Evolutionary conservation across 1,140 invertebrate species (phyloP), one percentile per base, ranked within the genome.

Genomic region (Aricia agestis): DNA sequence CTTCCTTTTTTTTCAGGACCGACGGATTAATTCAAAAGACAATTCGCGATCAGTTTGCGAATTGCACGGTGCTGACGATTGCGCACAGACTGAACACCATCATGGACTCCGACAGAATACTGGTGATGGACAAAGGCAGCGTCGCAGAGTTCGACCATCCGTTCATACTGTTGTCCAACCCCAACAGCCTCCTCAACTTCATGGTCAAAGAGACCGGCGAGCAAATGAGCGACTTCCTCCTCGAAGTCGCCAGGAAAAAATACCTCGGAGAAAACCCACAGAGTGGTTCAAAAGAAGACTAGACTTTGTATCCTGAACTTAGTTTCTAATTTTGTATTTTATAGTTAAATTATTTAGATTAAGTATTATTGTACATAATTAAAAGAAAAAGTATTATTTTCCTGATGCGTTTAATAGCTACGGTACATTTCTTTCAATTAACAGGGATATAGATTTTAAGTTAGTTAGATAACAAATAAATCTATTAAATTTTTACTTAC

Each of bases 51-150:
- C 93, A 94, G 76, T 95, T 95, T 73, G 82, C 82, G 3, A 80
- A 92, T 3, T 95, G 94, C 75, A 97, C 96, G 0, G 95, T 97
- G n/a, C 85, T 97, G 9, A 96, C 96, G 0, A 96, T 97, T 70
- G 96, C 96, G 25, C 96, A 97, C 89, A 92, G 96, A 36, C 86
- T 97, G 6, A 93, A 97, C 78, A 95, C 94, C 0, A 92, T 95
- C 15, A 94, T 95, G 92, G 94, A 95, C 76, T 94, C 94, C 57
- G 95, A 97, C 83, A 93, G 94, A 72, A 94, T 97, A 0, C 83
- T 98, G 36, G 96, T 98, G 1, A 93, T 98, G 93, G 94, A 95
- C 80, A 80, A 95, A 7, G 93, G 96, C 86, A 92, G 95, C 68
- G 84, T 88, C 0, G 88, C 88, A 15, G 96, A 97, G 87, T 95